Evolutionary conservation across 2,888 invertebrate genomes (phyloP), one percentile per base, ranked within the genome.

Genomic region (Cacoxenus indagator): DNA sequence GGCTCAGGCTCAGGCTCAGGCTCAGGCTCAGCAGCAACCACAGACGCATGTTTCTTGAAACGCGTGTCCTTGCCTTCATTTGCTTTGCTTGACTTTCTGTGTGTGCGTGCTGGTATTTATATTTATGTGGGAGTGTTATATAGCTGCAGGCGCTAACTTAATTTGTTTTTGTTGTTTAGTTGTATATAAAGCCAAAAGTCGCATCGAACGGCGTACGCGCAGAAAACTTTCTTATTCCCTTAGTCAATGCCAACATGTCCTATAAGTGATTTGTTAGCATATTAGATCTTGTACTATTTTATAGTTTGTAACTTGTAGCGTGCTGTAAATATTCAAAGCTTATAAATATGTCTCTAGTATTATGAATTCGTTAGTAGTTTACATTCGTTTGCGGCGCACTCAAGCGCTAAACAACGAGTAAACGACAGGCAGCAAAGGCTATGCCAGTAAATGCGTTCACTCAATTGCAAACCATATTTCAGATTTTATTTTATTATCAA

Each of bases 391-490:
- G 11, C 55, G 22, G 19, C 0, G 55, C 55, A 55, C 11, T 55
- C 55, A 55, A 55, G 55, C 55, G 27, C 55, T 14, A 14, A 55
- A 8, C 27, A 17, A 48, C 48, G 19, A 48, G 26, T 24, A n/a
- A n/a, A n/a, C 19, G 51, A 51, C 51, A 51, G 51, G 11, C 55
- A 43, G 22, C 37, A 59, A 61, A 46, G 48, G 27, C 37, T 31
- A 26, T 82, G 82, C 82, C 81, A 80, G 78, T 79, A 78, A 76
- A 74, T 82, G 82, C 76, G 73, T 71, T 81, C 75, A 74, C 73
- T 76, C 82, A 79, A 82, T 81, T 81, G 82, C 77, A 75, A 78
- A 74, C 75, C 75, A 82, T 83, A 81, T 81, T 82, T 82, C 79
- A 82, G 31, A 82, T 80, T 80, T 82, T 76, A 80, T 80, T 82